These are phyloP conservation scores for Tenualosa ilisha DNA, from an alignment of 2,797 vertebrate genomes.

Conservation along the genomic window DNA sequence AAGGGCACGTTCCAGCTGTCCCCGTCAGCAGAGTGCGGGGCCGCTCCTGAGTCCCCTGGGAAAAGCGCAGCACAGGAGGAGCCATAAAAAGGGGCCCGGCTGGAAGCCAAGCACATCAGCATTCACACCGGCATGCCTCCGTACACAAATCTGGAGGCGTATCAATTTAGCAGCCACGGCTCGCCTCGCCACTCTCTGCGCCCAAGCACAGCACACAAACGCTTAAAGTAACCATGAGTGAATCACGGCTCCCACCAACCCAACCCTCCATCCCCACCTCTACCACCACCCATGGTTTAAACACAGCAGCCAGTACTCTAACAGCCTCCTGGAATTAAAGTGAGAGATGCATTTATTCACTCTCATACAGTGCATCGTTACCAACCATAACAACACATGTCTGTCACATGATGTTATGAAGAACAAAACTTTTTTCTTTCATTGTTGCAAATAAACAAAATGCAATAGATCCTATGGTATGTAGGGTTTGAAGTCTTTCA, in stretches of 20 bases:
- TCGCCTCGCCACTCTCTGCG: background rate
- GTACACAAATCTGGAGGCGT: conserved; percentile 54
- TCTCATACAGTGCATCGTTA: background rate
- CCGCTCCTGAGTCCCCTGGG: conserved; percentile 40
- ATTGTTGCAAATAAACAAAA: background rate
- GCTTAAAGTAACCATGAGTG: conserved; percentile 44
- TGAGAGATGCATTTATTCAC: conserved; percentile 3
- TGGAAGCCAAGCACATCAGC: conserved; percentile 41
- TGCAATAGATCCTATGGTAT: background rate
- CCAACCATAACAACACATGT: background rate
- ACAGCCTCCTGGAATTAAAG: conserved; percentile 42
- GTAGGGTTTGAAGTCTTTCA: background rate
- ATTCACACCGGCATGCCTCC: conserved; percentile 56
- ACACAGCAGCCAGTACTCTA: conserved; percentile 35
- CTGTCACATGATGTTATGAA: background rate
- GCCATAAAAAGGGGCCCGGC: conserved; percentile 43
- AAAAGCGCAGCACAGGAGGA: conserved; percentile 39
- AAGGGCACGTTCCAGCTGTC: conserved; percentile 37
- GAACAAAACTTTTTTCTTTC: conserved; percentile 37
- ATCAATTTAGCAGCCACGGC: conserved; percentile 53
- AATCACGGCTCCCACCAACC: conserved; percentile 47
- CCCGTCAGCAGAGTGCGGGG: conserved; percentile 47
- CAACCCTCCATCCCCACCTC: background rate
- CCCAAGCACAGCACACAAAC: background rate
- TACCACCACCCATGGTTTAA: background rate